Conservation (phyloP, 2,888 invertebrate species). For the Noctua fimbriata region DNA sequence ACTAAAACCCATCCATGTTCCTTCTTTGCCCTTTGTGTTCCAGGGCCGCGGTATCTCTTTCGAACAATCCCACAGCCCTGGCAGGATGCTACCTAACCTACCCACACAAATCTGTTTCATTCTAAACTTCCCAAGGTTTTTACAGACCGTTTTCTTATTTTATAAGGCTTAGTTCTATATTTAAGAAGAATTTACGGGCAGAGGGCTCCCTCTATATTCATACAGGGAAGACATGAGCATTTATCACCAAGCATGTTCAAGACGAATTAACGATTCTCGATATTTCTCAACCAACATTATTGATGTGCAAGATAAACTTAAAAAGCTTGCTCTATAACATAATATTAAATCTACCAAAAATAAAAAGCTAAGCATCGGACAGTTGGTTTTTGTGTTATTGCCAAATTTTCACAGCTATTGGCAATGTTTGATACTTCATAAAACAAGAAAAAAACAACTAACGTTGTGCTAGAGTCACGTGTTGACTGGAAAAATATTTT, state of each 20-base stretch:
- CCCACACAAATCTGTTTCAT: neutral
- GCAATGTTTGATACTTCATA: conserved; percentile 20
- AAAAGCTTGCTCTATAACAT: neutral
- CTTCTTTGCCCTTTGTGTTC: too few species aligned
- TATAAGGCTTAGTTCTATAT: neutral
- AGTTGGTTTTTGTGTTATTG: conserved; percentile 26
- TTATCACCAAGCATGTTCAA: neutral
- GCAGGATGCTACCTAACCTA: neutral
- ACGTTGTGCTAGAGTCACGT: neutral
- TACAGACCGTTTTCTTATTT: neutral
- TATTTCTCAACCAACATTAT: neutral
- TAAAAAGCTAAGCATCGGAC: neutral
- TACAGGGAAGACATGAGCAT: neutral
- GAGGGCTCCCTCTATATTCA: neutral
- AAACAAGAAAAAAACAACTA: neutral
- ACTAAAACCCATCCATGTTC: too few species aligned
- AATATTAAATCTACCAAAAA: neutral
- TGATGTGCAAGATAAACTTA: neutral
- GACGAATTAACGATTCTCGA: neutral
- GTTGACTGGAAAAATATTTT: conserved; percentile 20
- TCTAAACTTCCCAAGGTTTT: neutral
- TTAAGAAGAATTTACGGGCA: neutral
- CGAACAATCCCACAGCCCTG: too few species aligned
- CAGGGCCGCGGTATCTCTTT: too few species aligned
- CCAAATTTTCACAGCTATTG: conserved; percentile 41